Percentiles rank a stretch among this genome's conserved stretches.
phyloP scores from a whole-genome alignment of 2,888 invertebrate genomes.

The Agriotes lineatus region DNA sequence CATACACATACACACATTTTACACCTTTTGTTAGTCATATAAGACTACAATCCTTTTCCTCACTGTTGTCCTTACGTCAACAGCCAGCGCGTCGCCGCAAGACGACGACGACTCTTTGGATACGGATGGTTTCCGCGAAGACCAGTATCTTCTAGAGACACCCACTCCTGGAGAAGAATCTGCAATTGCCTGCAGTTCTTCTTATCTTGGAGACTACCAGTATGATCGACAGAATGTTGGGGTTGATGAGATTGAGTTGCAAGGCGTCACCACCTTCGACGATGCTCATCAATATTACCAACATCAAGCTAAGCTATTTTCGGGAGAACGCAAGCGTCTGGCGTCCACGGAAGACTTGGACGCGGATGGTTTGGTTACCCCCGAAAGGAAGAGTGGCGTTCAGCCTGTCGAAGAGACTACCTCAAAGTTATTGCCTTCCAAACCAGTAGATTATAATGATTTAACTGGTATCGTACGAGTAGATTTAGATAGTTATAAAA shows the following conservation, averaged over 20 bases:
- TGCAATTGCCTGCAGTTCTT: constrained; percentile 38
- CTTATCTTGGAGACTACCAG: constrained; percentile 53
- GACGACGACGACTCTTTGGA: constrained; percentile 71
- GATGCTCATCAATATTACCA: constrained; percentile 62
- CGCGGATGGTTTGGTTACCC: constrained; percentile 50
- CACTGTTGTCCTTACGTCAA: constrained; percentile 46
- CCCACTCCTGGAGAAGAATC: constrained; percentile 62
- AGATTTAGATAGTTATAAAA: constrained; percentile 59
- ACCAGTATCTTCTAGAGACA: constrained; percentile 67
- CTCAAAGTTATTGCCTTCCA: constrained; percentile 67
- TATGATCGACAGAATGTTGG: constrained; percentile 35
- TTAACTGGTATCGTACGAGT: constrained; percentile 64
- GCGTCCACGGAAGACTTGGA: constrained; percentile 67
- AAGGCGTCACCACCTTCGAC: constrained; percentile 62
- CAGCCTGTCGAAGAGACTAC: constrained; percentile 60
- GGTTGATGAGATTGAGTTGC: constrained; percentile 55
- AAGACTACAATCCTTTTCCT: constrained; percentile 33
- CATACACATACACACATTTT: constrained; percentile 27
- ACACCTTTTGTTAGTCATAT: background rate
- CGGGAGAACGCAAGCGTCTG: constrained; percentile 62
- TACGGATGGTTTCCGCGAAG: constrained; percentile 69
- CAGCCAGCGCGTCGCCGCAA: constrained; percentile 68
- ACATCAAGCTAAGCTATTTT: constrained; percentile 60
- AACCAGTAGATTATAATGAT: constrained; percentile 60
- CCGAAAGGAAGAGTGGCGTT: constrained; percentile 33